Conservation (phyloP, 2,888 invertebrate genomes). For the Venusia cambrica region DNA sequence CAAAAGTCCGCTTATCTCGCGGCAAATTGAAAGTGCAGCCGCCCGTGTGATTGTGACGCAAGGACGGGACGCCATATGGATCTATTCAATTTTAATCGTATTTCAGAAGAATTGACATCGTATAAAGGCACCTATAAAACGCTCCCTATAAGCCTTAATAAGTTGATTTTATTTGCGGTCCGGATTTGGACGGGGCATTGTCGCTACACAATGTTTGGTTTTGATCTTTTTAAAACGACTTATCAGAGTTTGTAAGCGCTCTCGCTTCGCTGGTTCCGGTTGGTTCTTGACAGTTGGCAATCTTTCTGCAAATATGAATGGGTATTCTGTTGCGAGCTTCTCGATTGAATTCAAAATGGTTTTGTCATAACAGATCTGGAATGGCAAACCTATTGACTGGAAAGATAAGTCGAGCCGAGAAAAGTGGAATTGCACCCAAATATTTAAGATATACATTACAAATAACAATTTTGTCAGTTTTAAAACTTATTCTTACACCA, state of each 20-base stretch:
- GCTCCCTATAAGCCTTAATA: constrained; percentile 68
- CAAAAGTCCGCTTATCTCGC: constrained; percentile 77
- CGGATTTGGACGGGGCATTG: constrained; percentile 67
- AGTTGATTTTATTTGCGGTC: constrained; percentile 76
- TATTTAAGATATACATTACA: too few species aligned
- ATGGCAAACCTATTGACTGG: constrained; percentile 3
- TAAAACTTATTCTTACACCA: constrained; percentile 13
- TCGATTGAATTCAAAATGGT: constrained; percentile 14
- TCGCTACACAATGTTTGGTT: constrained; percentile 68
- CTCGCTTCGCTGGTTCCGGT: constrained; percentile 46
- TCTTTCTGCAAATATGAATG: constrained; percentile 34
- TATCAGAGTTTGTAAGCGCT: constrained; percentile 49
- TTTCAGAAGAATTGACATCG: constrained; percentile 78
- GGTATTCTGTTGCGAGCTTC: constrained; percentile 24
- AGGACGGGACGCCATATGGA: constrained; percentile 67
- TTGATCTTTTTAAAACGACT: constrained; percentile 70
- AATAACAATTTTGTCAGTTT: too few species aligned
- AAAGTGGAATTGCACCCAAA: too few species aligned
- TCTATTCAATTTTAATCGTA: constrained; percentile 81
- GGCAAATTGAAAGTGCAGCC: constrained; percentile 79
- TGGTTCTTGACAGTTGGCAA: constrained; percentile 39
- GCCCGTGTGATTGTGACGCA: constrained; percentile 79
- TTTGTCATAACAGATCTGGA: constrained; percentile 24
- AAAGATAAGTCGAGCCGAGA: too few species aligned
- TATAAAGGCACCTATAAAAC: constrained; percentile 73